These are phyloP conservation scores for Sesia bembeciformis DNA, from an alignment of 2,888 invertebrate species.

Conservation along the genomic window DNA sequence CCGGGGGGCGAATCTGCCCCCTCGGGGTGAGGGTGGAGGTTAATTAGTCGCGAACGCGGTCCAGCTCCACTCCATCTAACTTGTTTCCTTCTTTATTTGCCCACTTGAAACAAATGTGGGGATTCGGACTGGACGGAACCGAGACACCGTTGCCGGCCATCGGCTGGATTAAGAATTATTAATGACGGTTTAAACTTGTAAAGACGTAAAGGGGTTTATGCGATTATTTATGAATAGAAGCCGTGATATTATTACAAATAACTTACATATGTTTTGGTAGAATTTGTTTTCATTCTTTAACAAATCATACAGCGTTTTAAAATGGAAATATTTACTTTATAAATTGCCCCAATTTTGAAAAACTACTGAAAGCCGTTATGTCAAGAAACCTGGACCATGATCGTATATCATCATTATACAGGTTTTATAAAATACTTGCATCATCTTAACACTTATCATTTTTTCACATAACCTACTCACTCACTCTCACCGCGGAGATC, in stretches of 20 bases:
- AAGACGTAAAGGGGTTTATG: neutral
- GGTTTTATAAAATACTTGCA: too few relatives aligned
- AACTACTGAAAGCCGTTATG: too few relatives aligned
- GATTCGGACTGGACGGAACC: conserved; percentile 5
- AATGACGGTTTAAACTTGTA: conserved; percentile 5
- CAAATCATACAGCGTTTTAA: too few relatives aligned
- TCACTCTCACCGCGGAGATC: too few relatives aligned
- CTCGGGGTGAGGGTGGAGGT: conserved; percentile 35
- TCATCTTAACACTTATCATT: too few relatives aligned
- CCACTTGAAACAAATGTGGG: conserved; percentile 67
- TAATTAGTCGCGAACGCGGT: conserved; percentile 72
- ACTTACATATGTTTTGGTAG: neutral
- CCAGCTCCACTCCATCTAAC: conserved; percentile 67
- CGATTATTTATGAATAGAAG: neutral
- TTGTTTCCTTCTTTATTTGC: conserved; percentile 72
- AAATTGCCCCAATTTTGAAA: too few relatives aligned
- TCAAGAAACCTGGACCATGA: too few relatives aligned
- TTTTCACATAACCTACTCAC: too few relatives aligned
- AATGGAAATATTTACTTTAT: too few relatives aligned
- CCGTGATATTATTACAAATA: neutral
- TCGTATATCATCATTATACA: too few relatives aligned
- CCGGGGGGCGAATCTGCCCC: conserved; percentile 22
- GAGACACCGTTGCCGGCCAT: conserved; percentile 4
- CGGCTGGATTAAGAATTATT: conserved; percentile 8
- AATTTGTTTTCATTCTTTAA: too few relatives aligned